Base-by-base conservation (phyloP, 2,797 vertebrate genomes). In the Melanotaenia boesemani region DNA sequence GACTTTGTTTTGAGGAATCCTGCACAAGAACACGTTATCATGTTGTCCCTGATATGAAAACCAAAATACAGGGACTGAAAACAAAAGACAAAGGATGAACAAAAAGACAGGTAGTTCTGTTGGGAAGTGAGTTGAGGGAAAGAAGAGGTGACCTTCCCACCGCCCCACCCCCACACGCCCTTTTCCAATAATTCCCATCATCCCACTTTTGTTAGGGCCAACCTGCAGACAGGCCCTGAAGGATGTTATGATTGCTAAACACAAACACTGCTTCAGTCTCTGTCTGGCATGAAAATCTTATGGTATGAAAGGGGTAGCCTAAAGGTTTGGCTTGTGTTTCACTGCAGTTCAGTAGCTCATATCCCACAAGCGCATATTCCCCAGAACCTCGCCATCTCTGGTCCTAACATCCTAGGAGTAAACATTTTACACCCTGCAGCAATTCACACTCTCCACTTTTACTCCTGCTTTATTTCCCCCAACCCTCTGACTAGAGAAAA, bases 191-290 rank as follows among this genome's bases (percentile, higher is more conserved):
- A 75, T 69, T 73, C 59, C 70, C 15, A 41, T 52, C 67, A 76
- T 67, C 48, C 50, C 52, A 44, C 39, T 71, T 77, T 72, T 61
- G 63, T 15, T 54, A 52, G 74, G 77, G 67, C 66, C 50, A 48
- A 57, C 84, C 82, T 80, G 44, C 73, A 88, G 86, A 91, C 76
- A 63, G 55, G 57, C 76, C 77, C 86, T 71, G 67, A 46, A 83
- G 91, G 80, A 84, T 15, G 56, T 28, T 67, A 34, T 68, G 71
- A 60, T 76, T 46, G 82, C 65, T 52, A 76, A 76, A 86, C 57
- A 82, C 56, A 86, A 76, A 79, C 32, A 65, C 55, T 65, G 70
- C 63, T 64, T 79, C 63, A 70, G 58, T 80, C 61, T 76, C 77
- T 76, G 67, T 64, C 72, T 76, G 67, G 59, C 32, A 70, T 18